A percentile compares a stretch with the other conserved stretches of the same genome.
Evolutionary conservation across 2,888 invertebrate species (phyloP).

Genomic region (Trichogramma dendrolimi): DNA sequence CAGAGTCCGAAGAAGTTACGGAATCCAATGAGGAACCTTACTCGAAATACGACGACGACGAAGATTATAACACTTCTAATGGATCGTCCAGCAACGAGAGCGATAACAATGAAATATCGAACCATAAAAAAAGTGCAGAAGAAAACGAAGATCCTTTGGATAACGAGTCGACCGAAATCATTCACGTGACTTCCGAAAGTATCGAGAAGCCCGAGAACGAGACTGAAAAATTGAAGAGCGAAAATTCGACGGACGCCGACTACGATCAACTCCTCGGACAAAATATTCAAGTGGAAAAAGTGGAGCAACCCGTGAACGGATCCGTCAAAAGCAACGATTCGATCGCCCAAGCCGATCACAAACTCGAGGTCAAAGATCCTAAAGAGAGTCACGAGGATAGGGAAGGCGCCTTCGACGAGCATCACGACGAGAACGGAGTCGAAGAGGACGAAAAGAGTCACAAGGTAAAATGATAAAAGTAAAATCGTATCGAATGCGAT

Average conservation of each 20-base stretch:
- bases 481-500: slow-evolving; percentile 24
- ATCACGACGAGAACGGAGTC: slow-evolving; percentile 22
- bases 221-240: too few species aligned
- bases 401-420: slow-evolving; percentile 11
- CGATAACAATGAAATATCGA: too few species aligned
- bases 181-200: neutral
- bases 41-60: too few species aligned
- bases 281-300: slow-evolving; percentile 3
- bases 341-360: slow-evolving; percentile 26
- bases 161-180: neutral
- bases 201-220: too few species aligned
- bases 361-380: slow-evolving; percentile 18
- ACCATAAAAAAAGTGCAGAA: too few species aligned
- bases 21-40: too few species aligned
- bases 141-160: slow-evolving; percentile 11
- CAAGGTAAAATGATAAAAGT: slow-evolving; percentile 46
- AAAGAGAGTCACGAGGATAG: slow-evolving; percentile 1
- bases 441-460: slow-evolving; percentile 24
- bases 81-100: too few species aligned
- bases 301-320: slow-evolving; percentile 5
- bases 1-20: too few species aligned
- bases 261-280: slow-evolving; percentile 16
- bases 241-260: slow-evolving; percentile 1
- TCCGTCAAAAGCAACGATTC: slow-evolving; percentile 12
- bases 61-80: too few species aligned